A percentile compares a stretch with the other conserved stretches of the same genome.
phyloP scores from a whole-genome alignment of 2,797 vertebrate genomes.

The Cuniculus paca region DNA sequence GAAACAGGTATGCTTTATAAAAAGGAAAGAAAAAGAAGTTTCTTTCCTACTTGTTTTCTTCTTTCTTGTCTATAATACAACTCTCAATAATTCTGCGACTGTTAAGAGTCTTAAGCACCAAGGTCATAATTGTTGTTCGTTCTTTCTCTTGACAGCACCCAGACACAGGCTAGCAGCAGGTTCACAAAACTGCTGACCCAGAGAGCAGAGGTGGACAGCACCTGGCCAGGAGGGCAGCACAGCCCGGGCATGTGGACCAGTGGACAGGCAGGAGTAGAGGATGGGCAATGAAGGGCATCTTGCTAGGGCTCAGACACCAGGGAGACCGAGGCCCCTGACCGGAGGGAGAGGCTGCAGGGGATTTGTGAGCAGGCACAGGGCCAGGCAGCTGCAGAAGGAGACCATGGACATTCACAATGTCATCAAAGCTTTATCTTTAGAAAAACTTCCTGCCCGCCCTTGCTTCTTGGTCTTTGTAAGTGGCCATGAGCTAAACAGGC shows the following conservation, averaged over 20 bases:
- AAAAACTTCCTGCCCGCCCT: neutral
- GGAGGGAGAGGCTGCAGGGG: neutral
- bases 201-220: neutral
- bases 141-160: slow-evolving; percentile 62
- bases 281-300: neutral
- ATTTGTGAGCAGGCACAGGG: neutral
- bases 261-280: neutral
- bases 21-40: neutral
- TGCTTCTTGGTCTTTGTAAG: slow-evolving; percentile 8
- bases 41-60: neutral
- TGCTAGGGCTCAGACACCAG: neutral
- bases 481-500: neutral
- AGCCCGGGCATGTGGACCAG: neutral
- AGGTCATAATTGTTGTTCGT: slow-evolving; percentile 47
- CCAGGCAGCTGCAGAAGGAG: neutral
- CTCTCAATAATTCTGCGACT: slow-evolving; percentile 13
- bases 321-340: neutral
- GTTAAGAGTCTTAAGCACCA: slow-evolving; percentile 18
- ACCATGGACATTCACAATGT: neutral
- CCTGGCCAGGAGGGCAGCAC: neutral
- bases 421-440: neutral
- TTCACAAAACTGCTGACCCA: neutral
- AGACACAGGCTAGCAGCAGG: neutral
- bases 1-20: neutral
- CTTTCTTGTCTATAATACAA: neutral